Evolutionary conservation across 2,888 invertebrate species (phyloP).

Genomic region (Drosophila mulleri): DNA sequence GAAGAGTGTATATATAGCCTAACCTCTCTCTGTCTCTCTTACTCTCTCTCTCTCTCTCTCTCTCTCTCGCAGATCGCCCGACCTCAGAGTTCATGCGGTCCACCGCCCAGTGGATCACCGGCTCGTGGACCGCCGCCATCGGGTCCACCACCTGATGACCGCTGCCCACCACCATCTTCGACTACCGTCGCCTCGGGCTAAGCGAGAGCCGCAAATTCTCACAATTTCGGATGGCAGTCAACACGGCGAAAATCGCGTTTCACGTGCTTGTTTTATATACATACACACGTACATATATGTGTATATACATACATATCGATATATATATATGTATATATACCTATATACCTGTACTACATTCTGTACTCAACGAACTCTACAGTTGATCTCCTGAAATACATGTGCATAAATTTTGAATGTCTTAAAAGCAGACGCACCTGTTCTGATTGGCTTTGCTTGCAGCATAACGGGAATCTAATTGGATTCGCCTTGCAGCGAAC

Average conservation of each 20-base stretch:
- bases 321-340: too few species aligned
- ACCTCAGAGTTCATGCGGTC: constrained; percentile 62
- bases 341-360: too few species aligned
- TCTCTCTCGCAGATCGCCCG: constrained; percentile 33
- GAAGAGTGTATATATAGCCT: neutral
- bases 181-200: constrained; percentile 57
- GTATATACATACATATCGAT: too few species aligned
- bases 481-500: too few species aligned
- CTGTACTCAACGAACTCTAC: too few species aligned
- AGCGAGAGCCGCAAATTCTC: neutral
- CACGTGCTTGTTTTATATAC: neutral
- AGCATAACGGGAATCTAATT: too few species aligned
- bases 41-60: neutral
- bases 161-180: constrained; percentile 36
- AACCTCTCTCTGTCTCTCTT: neutral
- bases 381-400: neutral
- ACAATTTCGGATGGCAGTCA: neutral
- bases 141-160: constrained; percentile 61
- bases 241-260: neutral
- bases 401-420: too few species aligned
- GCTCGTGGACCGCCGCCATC: constrained; percentile 59
- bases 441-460: too few species aligned
- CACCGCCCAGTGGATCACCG: constrained; percentile 62
- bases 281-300: neutral
- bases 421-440: too few species aligned